Evolutionary conservation across 2,113 vertebrate genomes (phyloP), one percentile per base, ranked within the genome.

Genomic region (Chelonoidis abingdonii): DNA sequence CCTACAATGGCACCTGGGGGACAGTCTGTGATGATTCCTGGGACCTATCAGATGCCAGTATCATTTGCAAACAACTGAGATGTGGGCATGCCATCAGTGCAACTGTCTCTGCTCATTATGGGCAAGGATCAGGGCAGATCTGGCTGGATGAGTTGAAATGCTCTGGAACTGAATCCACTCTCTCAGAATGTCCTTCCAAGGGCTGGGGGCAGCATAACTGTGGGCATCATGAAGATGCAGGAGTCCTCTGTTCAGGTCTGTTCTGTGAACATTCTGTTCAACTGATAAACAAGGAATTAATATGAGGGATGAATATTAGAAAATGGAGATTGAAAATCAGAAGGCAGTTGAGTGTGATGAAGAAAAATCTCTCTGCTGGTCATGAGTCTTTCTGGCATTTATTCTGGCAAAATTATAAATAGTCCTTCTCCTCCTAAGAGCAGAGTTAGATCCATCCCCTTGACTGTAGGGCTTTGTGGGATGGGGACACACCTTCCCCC

Each of bases 141-240:
- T 83, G 86, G 89, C 38, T 82, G 27, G 29, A 50, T 2, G 13
- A 80, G 2, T 1, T 89, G 27, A 29, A 38, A 3, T 95, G 92
- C 54, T 81, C 38, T 56, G 94, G 94, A 7, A 84, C 13, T 53
- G 83, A 92, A 8, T 62, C 92, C 31, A 47, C 49, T 13, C 10
- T 95, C 53, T 92, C 47, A 53, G 52, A 72, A 11, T 93, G 91
- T 21, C 91, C 89, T 19, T 93, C 80, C 4, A 7, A 2, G 12
- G 82, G 49, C 24, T 93, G 94, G 92, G 92, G 50, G 4, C 54
- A 56, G 44, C 88, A 88, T n/a, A 19, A 90, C 83, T 92, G 95
- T 49, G 22, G 52, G 22, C 84, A 89, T 65, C 89, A 81, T 52
- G 38, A 92, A 49, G 82, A 92, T 8, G 25, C 35, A 25, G 53